These are phyloP conservation scores for Brachyopa scutellaris DNA, from an alignment of 2,888 invertebrate species.

Conservation along the genomic window DNA sequence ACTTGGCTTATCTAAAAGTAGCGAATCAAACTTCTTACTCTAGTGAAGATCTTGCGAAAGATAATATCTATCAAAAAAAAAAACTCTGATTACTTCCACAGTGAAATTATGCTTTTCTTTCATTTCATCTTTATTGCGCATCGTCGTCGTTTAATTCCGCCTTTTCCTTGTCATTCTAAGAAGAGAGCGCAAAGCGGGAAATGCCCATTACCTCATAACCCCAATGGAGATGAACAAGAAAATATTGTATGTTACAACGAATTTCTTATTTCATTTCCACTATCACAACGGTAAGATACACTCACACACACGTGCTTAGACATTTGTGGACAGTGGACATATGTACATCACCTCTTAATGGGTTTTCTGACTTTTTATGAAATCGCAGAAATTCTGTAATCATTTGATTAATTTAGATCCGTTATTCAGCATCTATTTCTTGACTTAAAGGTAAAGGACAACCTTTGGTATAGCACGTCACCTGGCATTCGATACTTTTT, in stretches of 20 bases:
- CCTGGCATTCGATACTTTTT: constrained; percentile 29
- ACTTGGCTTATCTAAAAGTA: no score
- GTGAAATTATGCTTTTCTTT: no score
- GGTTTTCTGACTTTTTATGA: constrained; percentile 43
- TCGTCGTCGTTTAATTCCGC: background rate
- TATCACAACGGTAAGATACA: background rate
- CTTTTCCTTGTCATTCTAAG: constrained; percentile 17
- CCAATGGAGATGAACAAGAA: constrained; percentile 50
- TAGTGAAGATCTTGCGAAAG: no score
- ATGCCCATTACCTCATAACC: constrained; percentile 68
- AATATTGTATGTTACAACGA: constrained; percentile 15
- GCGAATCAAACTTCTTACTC: no score
- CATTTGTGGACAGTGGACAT: constrained; percentile 8
- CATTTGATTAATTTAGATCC: constrained; percentile 44
- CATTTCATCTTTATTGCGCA: background rate
- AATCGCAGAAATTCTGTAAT: constrained; percentile 6
- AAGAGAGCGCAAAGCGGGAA: constrained; percentile 27
- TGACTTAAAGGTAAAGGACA: constrained; percentile 61
- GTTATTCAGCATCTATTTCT: constrained; percentile 20
- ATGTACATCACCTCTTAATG: constrained; percentile 43
- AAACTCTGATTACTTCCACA: no score
- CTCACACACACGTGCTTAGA: background rate
- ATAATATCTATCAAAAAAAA: no score
- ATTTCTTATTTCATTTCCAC: background rate
- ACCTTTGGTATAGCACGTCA: constrained; percentile 23